These are phyloP conservation scores for Trichonephila clavipes DNA, from an alignment of 1,140 invertebrate genomes.

Conservation along the genomic window DNA sequence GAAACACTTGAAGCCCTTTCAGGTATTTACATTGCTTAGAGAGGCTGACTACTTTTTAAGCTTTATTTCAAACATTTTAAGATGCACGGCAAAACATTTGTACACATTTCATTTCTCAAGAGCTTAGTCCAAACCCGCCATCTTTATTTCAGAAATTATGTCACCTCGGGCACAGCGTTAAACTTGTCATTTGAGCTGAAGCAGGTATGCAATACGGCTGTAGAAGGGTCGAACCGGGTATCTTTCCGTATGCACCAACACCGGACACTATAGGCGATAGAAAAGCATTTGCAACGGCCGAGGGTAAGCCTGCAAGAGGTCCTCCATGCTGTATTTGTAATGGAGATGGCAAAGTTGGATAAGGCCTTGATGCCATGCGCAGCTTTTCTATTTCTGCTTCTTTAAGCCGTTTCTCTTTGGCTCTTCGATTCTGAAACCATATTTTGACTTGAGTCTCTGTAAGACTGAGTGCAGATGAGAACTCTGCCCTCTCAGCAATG, in stretches of 20 bases:
- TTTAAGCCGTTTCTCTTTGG: slow-evolving; percentile 83
- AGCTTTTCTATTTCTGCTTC: slow-evolving; percentile 82
- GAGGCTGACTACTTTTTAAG: neutral
- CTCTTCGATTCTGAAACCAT: slow-evolving; percentile 82
- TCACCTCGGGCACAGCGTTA: slow-evolving; percentile 74
- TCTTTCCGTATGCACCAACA: slow-evolving; percentile 46
- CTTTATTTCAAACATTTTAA: neutral
- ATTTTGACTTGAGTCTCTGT: slow-evolving; percentile 91
- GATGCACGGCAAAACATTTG: neutral
- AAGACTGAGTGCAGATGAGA: slow-evolving; percentile 94
- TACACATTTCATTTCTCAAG: neutral
- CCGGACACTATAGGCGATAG: slow-evolving; percentile 56
- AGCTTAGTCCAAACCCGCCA: neutral
- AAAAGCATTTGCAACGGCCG: slow-evolving; percentile 69
- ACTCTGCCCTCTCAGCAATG: slow-evolving; percentile 98
- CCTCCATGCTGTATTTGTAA: slow-evolving; percentile 53
- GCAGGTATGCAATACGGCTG: slow-evolving; percentile 71
- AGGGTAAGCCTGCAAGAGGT: slow-evolving; percentile 56
- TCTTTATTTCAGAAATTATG: neutral
- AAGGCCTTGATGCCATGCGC: slow-evolving; percentile 79
- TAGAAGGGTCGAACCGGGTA: slow-evolving; percentile 47
- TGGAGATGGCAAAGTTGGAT: slow-evolving; percentile 68
- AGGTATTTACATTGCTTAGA: neutral
- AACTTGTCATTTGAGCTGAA: slow-evolving; percentile 65
- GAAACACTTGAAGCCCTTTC: neutral